Evolutionary conservation across 2,113 vertebrate species (phyloP).

Genomic region (Phocoena phocoena): DNA sequence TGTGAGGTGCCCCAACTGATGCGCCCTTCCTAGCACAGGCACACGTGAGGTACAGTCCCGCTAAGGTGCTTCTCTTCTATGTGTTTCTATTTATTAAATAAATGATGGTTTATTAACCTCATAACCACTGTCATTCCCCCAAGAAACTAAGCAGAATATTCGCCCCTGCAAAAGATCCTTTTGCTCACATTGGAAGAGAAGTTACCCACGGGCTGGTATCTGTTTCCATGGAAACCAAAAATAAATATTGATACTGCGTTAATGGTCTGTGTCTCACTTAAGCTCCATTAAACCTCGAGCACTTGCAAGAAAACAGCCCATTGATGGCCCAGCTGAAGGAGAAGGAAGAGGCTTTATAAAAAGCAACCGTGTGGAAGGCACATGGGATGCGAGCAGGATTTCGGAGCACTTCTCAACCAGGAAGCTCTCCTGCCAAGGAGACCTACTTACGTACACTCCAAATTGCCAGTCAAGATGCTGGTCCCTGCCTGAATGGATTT

Average conservation of each 20-base stretch:
- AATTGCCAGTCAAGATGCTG: background rate
- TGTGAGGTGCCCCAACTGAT: background rate
- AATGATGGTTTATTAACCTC: conserved; percentile 55
- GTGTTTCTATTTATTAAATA: conserved; percentile 63
- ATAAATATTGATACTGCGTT: conserved; percentile 80
- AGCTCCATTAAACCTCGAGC: conserved; percentile 79
- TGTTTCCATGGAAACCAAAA: conserved; percentile 78
- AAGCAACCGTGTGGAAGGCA: conserved; percentile 62
- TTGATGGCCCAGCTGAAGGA: conserved; percentile 63
- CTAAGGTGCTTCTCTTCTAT: background rate
- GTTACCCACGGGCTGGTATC: conserved; percentile 61
- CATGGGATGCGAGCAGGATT: background rate
- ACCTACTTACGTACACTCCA: background rate
- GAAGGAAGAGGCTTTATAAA: conserved; percentile 63
- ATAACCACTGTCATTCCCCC: background rate
- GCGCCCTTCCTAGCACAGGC: background rate
- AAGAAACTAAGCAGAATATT: conserved; percentile 62
- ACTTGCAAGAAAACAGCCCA: conserved; percentile 77
- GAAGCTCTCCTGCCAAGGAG: conserved; percentile 41
- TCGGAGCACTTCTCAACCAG: conserved; percentile 6
- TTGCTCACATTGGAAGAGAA: conserved; percentile 24
- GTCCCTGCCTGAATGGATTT: background rate
- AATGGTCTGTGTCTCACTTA: conserved; percentile 81
- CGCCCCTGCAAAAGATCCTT: conserved; percentile 55
- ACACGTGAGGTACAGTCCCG: background rate